Conservation (phyloP, 2,113 vertebrate genomes). For the Sylvia atricapilla region DNA sequence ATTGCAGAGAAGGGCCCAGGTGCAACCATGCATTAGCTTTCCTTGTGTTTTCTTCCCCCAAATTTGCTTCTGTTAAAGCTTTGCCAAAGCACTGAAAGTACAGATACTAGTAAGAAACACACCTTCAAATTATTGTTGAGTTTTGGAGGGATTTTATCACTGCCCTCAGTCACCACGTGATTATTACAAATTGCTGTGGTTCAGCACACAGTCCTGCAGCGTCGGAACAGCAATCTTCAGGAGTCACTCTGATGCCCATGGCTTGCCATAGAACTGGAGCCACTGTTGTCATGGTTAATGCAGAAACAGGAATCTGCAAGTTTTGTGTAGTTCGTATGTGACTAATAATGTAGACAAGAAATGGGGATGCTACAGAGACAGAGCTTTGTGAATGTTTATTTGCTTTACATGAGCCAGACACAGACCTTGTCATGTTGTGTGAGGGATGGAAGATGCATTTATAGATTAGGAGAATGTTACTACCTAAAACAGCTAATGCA, state of each 20-base stretch:
- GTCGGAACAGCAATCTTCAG: not conserved
- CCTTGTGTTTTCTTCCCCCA: not conserved
- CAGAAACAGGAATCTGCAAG: not conserved
- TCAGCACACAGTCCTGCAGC: fast-evolving
- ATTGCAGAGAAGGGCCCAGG: not conserved
- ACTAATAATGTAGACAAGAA: not conserved
- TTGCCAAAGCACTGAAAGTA: not conserved
- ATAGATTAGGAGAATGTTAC: not conserved
- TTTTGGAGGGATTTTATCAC: not conserved
- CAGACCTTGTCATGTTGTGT: not conserved
- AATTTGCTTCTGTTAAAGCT: not conserved
- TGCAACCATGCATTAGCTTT: not conserved
- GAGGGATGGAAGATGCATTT: not conserved
- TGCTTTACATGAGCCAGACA: not conserved
- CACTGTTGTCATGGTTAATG: not conserved
- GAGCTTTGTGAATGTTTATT: not conserved
- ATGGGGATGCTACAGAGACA: not conserved
- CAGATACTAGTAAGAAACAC: not conserved
- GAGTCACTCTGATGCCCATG: fast-evolving
- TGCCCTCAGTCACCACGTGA: not conserved
- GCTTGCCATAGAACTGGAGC: not conserved
- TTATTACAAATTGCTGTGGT: not conserved
- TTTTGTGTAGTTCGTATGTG: not conserved
- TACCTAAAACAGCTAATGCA: not conserved
- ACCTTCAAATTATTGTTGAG: not conserved